Evolutionary conservation across 2,888 invertebrate genomes (phyloP).

Genomic region (Drosophila lacicola): DNA sequence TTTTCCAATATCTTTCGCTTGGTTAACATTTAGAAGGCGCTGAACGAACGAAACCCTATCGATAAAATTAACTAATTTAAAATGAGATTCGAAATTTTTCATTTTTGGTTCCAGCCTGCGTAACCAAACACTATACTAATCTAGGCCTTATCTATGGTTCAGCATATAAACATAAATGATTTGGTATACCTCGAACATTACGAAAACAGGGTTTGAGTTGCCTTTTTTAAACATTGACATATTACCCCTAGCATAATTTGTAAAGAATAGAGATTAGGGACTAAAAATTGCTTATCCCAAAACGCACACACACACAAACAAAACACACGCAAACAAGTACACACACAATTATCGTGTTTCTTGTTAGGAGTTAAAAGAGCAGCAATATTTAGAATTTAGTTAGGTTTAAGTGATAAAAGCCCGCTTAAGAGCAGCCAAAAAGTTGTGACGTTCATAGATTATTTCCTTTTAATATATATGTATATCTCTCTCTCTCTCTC

Average conservation of each 20-base stretch:
- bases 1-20: too few species aligned
- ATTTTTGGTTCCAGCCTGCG: too few species aligned
- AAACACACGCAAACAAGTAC: not conserved
- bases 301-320: not conserved
- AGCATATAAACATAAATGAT: too few species aligned
- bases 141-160: too few species aligned
- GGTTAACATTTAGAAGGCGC: too few species aligned
- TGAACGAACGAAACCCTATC: too few species aligned
- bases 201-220: too few species aligned
- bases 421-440: slow-evolving; percentile 26
- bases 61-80: too few species aligned
- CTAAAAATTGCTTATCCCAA: slow-evolving; percentile 20
- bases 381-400: slow-evolving; percentile 18
- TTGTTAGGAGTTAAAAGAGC: not conserved
- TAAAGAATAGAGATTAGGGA: slow-evolving; percentile 15
- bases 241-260: not conserved
- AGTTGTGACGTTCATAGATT: not conserved
- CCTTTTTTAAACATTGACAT: not conserved
- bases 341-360: slow-evolving; percentile 7
- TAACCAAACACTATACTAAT: too few species aligned
- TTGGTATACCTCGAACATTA: too few species aligned
- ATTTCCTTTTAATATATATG: not conserved
- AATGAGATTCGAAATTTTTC: too few species aligned
- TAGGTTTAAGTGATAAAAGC: slow-evolving; percentile 32
- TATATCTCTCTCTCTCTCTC: not conserved